Evolutionary conservation across 2,888 invertebrate species (phyloP), one percentile per base, ranked within the genome.

Genomic region (Atrina japonica): DNA sequence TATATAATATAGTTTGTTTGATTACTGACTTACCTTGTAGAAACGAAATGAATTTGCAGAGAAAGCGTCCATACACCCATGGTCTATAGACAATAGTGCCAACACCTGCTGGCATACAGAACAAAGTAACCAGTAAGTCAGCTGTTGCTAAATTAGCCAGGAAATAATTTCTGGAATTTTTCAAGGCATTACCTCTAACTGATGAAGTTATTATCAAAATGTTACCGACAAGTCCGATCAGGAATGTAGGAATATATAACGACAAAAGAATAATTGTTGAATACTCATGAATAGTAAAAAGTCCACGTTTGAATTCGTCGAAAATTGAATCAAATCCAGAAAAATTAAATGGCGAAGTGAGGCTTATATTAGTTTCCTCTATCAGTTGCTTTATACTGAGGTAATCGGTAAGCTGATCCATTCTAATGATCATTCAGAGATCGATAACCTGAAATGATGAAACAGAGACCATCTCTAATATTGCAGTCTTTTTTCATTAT

Each of bases 61-160:
- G 70, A 53, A 83, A 82, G 27, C 76, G 93, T 41, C 94, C 93
- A 94, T 95, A 93, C 3, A 86, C 76, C 91, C 91, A 91, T 6
- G 88, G 83, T 50, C 87, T 81, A 70, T 89, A 87, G 25, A 90
- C 85, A n/a, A 89, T 88, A 16, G 87, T 87, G 21, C 87, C 88
- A 14, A 90, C 93, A 0, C 95, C 94, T 9, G 95, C 92, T 0
- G 96, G 95, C 43, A 95, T 95, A 82, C 95, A 95, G 25, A 95
- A 92, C 18, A 94, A 93, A 75, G 95, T 95, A 45, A 96, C 95
- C 40, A 95, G 91, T 75, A 95, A 92, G 91, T 96, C 96, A 0
- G 95, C 95, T 0, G 94, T 92, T 78, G 95, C 95, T 9, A 95
- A 92, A 86, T 95, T 95, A 67, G 95, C 91, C 85, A 96, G 92